These are phyloP conservation scores for Marcusenius ussheri DNA, from an alignment of 2,113 vertebrate genomes.

Conservation along the genomic window DNA sequence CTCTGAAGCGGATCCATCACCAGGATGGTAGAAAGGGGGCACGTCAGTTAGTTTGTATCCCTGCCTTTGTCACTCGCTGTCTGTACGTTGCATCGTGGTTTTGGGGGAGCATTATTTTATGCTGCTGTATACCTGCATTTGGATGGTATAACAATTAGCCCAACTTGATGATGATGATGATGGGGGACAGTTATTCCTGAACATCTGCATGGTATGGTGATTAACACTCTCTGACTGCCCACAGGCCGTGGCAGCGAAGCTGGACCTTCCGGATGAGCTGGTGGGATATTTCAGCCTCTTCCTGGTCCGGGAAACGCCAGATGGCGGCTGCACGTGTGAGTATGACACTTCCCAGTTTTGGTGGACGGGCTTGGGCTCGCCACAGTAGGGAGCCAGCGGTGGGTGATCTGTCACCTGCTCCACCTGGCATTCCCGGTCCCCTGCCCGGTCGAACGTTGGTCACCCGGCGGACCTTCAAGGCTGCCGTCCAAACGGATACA, in stretches of 20 bases:
- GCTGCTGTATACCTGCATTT: neutral
- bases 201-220: neutral
- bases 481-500: neutral
- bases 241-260: conserved; percentile 85
- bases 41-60: neutral
- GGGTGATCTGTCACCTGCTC: neutral
- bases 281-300: conserved; percentile 94
- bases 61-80: neutral
- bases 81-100: neutral
- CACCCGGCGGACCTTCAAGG: neutral
- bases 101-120: neutral
- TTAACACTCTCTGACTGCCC: neutral
- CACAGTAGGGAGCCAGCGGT: neutral
- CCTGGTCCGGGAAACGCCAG: conserved; percentile 76
- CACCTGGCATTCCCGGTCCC: neutral
- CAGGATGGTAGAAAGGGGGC: neutral
- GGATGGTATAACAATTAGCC: neutral
- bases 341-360: conserved; percentile 31
- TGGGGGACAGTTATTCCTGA: neutral
- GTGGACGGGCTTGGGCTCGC: neutral
- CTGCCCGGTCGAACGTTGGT: neutral
- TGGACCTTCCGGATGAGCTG: conserved; percentile 89
- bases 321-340: conserved; percentile 89
- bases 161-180: neutral
- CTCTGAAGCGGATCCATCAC: neutral